These are phyloP conservation scores for Stegophylla sp. DNA, from an alignment of 2,888 invertebrate species.

Conservation along the genomic window DNA sequence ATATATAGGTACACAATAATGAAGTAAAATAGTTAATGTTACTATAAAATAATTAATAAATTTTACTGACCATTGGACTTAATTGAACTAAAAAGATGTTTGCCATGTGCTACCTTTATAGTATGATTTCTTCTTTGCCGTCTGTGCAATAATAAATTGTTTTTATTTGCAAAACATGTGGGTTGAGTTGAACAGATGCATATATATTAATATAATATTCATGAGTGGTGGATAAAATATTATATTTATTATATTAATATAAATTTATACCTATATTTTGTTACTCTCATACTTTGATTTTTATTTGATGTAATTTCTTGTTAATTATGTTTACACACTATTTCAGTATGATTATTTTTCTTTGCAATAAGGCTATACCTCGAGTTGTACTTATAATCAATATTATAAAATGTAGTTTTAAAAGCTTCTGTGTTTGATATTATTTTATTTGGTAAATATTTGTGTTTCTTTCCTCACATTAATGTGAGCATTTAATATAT, in stretches of 20 bases:
- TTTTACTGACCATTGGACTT: not conserved
- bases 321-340: not conserved
- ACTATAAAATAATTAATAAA: too few species aligned
- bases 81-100: slow-evolving; percentile 6
- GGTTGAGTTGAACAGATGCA: slow-evolving; percentile 27
- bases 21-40: too few species aligned
- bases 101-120: slow-evolving; percentile 10
- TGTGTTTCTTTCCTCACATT: too few species aligned
- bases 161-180: slow-evolving; percentile 44
- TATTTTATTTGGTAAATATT: too few species aligned
- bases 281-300: slow-evolving; percentile 28
- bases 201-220: not conserved
- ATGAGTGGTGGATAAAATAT: too few species aligned
- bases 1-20: too few species aligned
- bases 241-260: not conserved
- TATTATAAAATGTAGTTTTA: too few species aligned
- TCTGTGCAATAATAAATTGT: slow-evolving; percentile 23
- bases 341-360: not conserved
- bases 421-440: too few species aligned
- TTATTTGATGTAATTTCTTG: not conserved
- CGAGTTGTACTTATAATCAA: too few species aligned
- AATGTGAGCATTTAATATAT: too few species aligned
- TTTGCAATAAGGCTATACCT: not conserved
- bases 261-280: not conserved
- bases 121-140: slow-evolving; percentile 4